Conservation (phyloP, 2,888 invertebrate genomes). For the Mystacides longicornis region DNA sequence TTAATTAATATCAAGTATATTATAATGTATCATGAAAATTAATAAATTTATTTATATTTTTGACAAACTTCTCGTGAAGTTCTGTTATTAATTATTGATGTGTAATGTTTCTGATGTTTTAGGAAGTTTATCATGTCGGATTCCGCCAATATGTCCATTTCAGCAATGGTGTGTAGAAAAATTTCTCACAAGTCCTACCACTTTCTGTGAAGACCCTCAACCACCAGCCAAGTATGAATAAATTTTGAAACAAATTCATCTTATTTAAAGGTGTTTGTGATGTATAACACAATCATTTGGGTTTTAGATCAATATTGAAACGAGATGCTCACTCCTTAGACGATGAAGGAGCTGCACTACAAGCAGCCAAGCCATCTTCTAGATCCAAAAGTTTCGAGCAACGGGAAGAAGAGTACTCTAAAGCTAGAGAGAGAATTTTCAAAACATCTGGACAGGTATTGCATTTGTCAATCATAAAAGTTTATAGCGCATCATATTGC, state of each 20-base stretch:
- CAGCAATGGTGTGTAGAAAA: constrained; percentile 39
- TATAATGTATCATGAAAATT: too few species aligned
- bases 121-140: constrained; percentile 36
- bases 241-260: not conserved
- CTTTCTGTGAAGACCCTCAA: constrained; percentile 22
- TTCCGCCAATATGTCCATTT: constrained; percentile 42
- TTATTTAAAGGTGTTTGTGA: not conserved
- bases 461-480: not conserved
- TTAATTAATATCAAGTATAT: too few species aligned
- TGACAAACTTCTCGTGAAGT: not conserved
- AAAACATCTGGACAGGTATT: constrained; percentile 34
- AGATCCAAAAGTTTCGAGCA: constrained; percentile 81
- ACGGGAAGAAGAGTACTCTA: constrained; percentile 82
- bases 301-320: constrained; percentile 71
- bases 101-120: constrained; percentile 9
- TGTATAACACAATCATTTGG: constrained; percentile 4
- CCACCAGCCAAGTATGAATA: constrained; percentile 35
- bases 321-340: constrained; percentile 76
- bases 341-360: constrained; percentile 45
- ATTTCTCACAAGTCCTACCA: constrained; percentile 36
- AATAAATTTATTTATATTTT: not conserved
- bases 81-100: too few species aligned
- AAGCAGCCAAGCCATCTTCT: constrained; percentile 30
- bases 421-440: constrained; percentile 80
- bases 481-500: not conserved